Evolutionary conservation across 35 echinoderm and acorn worm genomes (phyloP).

Genomic region (Chiridota heheva): DNA sequence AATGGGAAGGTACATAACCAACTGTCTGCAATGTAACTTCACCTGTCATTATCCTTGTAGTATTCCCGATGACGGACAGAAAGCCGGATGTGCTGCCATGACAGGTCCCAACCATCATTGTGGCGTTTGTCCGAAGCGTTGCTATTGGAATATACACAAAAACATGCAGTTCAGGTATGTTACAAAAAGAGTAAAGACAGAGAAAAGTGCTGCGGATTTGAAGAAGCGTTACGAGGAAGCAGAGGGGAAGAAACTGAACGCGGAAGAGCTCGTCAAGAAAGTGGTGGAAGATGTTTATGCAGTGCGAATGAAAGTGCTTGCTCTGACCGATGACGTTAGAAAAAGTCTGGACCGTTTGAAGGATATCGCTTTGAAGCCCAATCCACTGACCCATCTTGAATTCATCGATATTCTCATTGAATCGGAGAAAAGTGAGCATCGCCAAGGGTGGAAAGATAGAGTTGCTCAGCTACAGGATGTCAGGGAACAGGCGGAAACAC

Average conservation of each 20-base stretch:
- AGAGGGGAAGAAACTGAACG: conserved; percentile 11
- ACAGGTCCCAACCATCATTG: background rate
- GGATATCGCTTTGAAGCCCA: conserved; percentile 20
- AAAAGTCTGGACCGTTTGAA: conserved; percentile 9
- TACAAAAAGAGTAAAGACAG: background rate
- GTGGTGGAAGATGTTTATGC: background rate
- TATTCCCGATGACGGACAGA: background rate
- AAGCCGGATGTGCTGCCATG: background rate
- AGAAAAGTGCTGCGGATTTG: background rate
- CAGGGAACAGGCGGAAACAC: conserved; percentile 4
- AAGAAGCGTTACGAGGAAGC: conserved; percentile 11
- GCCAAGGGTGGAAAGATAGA: conserved; percentile 11
- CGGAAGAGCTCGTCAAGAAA: conserved; percentile 8
- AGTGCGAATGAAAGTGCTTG: background rate
- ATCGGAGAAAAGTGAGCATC: background rate
- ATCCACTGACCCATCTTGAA: conserved; percentile 5
- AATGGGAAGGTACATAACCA: conserved; percentile 4
- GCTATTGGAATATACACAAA: conserved; percentile 1
- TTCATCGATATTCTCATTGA: conserved; percentile 13
- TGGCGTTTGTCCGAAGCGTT: background rate
- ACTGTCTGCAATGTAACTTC: background rate
- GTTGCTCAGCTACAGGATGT: background rate
- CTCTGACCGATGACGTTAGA: background rate
- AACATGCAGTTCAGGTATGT: conserved; percentile 23
- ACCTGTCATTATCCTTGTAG: conserved; percentile 28